Percentiles rank a stretch among this genome's conserved stretches.
Evolutionary conservation across 2,888 invertebrate genomes (phyloP).

Genomic region (Tribolium freemani): DNA sequence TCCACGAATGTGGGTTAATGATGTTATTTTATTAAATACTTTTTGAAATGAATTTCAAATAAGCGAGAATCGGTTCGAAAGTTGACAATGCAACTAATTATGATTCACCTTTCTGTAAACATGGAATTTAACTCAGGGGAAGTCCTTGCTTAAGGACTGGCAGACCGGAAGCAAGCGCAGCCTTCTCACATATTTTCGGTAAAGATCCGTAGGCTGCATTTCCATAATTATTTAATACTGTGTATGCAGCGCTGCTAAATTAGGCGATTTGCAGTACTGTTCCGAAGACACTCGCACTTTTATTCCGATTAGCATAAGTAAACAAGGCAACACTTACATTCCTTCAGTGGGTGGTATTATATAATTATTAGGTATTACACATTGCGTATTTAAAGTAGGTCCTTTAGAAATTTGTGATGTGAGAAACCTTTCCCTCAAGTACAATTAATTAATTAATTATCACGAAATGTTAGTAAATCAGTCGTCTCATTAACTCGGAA

Average conservation of each 20-base stretch:
- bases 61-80: not conserved
- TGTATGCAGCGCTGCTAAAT: conserved; percentile 22
- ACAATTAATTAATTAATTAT: no score
- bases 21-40: not conserved
- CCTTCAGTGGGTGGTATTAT: conserved; percentile 23
- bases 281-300: not conserved
- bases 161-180: conserved; percentile 2
- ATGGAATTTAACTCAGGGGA: conserved; percentile 27
- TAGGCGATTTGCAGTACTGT: conserved; percentile 30
- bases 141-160: conserved; percentile 27
- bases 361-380: not conserved
- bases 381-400: no score
- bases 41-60: not conserved
- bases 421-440: no score
- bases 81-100: not conserved
- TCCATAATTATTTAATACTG: conserved; percentile 4
- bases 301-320: conserved; percentile 25
- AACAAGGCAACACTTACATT: conserved; percentile 28
- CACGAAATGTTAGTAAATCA: no score
- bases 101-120: conserved; percentile 28
- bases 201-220: not conserved
- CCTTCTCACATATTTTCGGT: not conserved
- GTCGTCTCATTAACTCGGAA: no score
- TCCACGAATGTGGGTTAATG: not conserved
- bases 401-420: no score